Conservation (phyloP, 2,797 vertebrate genomes). For the Glossophaga mutica region DNA sequence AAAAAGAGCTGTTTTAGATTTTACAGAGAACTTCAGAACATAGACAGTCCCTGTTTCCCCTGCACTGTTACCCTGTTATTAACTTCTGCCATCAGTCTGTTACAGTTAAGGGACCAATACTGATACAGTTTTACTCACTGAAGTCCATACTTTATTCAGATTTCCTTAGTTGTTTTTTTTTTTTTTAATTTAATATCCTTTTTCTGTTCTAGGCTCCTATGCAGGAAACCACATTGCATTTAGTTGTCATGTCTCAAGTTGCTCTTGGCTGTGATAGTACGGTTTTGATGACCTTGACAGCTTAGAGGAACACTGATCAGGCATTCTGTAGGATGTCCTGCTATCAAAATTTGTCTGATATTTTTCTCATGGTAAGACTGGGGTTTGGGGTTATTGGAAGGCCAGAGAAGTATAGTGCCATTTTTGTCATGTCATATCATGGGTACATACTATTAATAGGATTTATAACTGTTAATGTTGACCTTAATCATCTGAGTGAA, state of each 20-base stretch:
- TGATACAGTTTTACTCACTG: background rate
- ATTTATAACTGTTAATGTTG: background rate
- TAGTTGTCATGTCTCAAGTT: background rate
- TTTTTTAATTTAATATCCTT: background rate
- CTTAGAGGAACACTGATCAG: background rate
- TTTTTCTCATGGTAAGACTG: background rate
- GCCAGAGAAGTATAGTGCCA: background rate
- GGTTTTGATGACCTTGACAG: background rate
- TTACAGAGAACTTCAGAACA: background rate
- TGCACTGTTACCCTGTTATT: background rate
- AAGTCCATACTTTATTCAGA: background rate
- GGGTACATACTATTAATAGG: background rate
- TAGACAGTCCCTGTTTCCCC: background rate
- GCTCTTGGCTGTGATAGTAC: background rate
- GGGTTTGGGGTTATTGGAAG: background rate
- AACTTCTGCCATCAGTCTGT: background rate
- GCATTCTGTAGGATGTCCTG: background rate
- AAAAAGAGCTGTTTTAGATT: constrained; percentile 2
- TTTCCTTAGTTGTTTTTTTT: background rate
- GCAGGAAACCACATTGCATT: background rate
- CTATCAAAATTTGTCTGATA: background rate
- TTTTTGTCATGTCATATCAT: background rate
- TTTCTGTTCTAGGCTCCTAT: background rate
- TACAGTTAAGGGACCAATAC: constrained; percentile 8
- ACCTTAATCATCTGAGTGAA: background rate